These are phyloP conservation scores for Phoebastria nigripes DNA, from an alignment of 2,797 vertebrate species.

Conservation along the genomic window DNA sequence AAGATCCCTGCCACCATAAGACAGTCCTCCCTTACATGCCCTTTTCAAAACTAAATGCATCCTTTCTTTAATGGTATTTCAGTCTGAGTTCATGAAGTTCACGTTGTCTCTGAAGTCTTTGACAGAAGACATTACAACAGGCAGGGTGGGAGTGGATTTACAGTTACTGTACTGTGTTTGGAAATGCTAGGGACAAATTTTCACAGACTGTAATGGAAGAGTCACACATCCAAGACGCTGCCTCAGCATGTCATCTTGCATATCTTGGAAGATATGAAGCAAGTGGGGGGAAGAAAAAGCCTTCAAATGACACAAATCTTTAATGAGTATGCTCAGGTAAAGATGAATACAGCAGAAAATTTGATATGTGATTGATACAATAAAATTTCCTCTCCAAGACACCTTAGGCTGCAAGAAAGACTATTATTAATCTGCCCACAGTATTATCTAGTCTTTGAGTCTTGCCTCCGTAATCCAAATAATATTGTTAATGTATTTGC, in stretches of 20 bases:
- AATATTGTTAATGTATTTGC: not conserved
- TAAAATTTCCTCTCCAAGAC: not conserved
- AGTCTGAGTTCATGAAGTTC: not conserved
- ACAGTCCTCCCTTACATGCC: not conserved
- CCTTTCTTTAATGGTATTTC: not conserved
- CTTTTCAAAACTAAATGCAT: not conserved
- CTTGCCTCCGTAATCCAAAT: not conserved
- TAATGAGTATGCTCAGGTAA: not conserved
- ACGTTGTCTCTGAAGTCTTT: not conserved
- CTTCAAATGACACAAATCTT: not conserved
- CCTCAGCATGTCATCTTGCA: not conserved
- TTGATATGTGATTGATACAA: not conserved
- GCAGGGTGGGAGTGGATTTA: not conserved
- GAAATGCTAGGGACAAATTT: not conserved
- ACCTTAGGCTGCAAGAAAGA: not conserved
- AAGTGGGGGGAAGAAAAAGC: fast-evolving
- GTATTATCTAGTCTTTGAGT: not conserved
- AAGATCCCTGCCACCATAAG: not conserved
- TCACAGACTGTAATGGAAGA: not conserved
- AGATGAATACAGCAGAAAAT: not conserved
- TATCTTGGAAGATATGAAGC: not conserved
- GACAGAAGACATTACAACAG: not conserved
- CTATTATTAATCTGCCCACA: not conserved
- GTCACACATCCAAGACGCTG: not conserved
- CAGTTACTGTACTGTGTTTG: not conserved